Evolutionary conservation across 2,797 vertebrate genomes (phyloP).

Genomic region (Falco peregrinus): DNA sequence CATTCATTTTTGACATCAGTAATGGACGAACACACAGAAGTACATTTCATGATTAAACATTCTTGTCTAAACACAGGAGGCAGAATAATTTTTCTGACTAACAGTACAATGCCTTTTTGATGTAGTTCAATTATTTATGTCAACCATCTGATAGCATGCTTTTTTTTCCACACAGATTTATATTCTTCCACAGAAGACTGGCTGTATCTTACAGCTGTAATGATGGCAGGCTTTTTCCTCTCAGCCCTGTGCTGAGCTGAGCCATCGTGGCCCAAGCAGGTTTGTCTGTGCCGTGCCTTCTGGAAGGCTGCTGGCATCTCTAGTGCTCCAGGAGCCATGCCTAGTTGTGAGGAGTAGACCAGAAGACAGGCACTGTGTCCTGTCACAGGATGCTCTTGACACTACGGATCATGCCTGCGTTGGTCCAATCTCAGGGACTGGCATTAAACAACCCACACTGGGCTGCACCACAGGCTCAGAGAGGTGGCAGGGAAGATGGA

Average conservation of each 20-base stretch:
- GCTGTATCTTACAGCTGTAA: neutral
- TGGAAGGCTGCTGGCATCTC: neutral
- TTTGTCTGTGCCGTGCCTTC: neutral
- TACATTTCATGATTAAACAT: neutral
- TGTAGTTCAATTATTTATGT: neutral
- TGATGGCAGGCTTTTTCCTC: neutral
- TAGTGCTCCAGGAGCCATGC: neutral
- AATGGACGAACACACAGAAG: conserved; percentile 5
- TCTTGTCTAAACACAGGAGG: neutral
- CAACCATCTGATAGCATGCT: neutral
- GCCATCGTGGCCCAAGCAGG: neutral
- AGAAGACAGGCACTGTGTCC: rapidly evolving
- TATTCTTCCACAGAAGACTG: neutral
- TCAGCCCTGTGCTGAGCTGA: neutral
- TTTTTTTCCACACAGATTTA: neutral
- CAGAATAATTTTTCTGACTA: neutral
- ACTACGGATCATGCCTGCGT: neutral
- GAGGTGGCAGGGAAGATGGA: neutral
- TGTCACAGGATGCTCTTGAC: neutral
- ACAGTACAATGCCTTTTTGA: neutral
- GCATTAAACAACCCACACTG: neutral
- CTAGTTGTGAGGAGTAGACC: rapidly evolving
- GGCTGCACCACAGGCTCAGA: neutral
- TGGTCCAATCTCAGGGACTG: rapidly evolving
- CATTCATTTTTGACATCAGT: neutral